Base-by-base conservation (phyloP, 2,113 vertebrate genomes). In the Stomatorhinus ivindoensis region DNA sequence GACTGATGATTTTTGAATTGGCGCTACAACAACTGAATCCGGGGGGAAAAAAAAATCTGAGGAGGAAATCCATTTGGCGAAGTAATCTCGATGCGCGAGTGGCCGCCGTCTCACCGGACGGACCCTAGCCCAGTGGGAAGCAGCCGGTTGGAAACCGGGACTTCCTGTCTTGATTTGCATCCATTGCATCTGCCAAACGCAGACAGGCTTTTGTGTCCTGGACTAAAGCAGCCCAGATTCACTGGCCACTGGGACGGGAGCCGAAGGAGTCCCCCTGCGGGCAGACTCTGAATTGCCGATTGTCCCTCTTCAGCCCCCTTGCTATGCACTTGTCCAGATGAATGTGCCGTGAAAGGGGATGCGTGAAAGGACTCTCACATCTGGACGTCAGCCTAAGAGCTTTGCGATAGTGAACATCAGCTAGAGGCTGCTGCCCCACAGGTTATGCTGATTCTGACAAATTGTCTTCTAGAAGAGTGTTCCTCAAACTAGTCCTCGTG, bases 281-380 rank as follows among this genome's bases (percentile, higher is more conserved):
- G 21, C 24, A 48, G 61, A 65, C 39, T 88, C 24, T 92, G 92
- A 91, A 87, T 94, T 93, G 91, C 92, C 92, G 90, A 92, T 91
- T 44, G 13, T 47, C 13, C 47, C 65, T 53, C 51, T n/a, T 46
- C 47, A 87, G 10, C 5, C 17, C 87, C 35, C 55, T 44, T n/a
- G 13, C 55, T 11, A 58, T 24, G 27, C 87, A 11, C 35, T 61
- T 42, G 35, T 44, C 31, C 51, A n/a, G 87, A 87, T 87, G 35
- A 44, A 65, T 46, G 53, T 87, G 31, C 21, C 24, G 7, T 35
- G 50, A 51, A 42, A 15, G 7, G 48, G 48, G 53, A 39, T 10
- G 51, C 4, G 31, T 42, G 35, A 42, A 46, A 61, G 27, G 27
- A 10, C 39, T 39, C 50, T 53, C 48, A 27, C 47, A 53, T 61